Base-by-base conservation (phyloP, 2,113 vertebrate genomes). In the Grallaria varia region DNA sequence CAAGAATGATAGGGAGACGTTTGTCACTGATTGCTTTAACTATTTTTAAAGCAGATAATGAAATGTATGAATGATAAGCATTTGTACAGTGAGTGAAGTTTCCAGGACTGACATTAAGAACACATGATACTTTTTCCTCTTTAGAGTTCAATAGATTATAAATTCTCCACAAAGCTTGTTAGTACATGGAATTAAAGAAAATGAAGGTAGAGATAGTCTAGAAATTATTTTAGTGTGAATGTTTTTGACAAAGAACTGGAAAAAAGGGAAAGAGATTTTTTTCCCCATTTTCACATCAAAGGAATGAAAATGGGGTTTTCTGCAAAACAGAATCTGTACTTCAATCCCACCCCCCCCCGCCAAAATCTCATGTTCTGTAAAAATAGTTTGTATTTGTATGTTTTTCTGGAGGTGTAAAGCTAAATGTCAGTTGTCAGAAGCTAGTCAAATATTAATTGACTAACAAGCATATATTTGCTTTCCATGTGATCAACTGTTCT, bases 1-100 rank as follows among this genome's bases (percentile, higher is more conserved):
- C n/a, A 40, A 91, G 17, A 93, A 81, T 92, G 80, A 93, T 56
- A 92, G 77, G 31, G 80, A 81, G 90, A 84, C 37, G 21, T 92
- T 84, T 95, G 49, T 15, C 33, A 25, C 69, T 97, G 93, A 89
- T 91, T 95, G 89, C 39, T 40, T 44, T n/a, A 33, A 71, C 47
- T 84, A 25, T 55, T 89, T 86, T 95, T 77, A 58, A 56, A 89
- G n/a, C 31, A 25, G 44, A 84, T 74, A 93, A 95, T 71, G 55
- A 83, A 42, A 63, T 53, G 23, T 69, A 45, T 53, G 71, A 90
- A 77, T 58, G n/a, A 42, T 9, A 93, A 90, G 28, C 55, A 66
- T 80, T 82, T 81, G 52, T 77, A 84, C 24, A 64, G 28, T 12
- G 91, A 24, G 10, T 86, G 47, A 12, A 52, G 14, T 60, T 87